Percentiles rank a stretch among this genome's conserved stretches.
These are phyloP conservation scores for Germaria angustata DNA, from an alignment of 2,888 invertebrate species.

Conservation along the genomic window DNA sequence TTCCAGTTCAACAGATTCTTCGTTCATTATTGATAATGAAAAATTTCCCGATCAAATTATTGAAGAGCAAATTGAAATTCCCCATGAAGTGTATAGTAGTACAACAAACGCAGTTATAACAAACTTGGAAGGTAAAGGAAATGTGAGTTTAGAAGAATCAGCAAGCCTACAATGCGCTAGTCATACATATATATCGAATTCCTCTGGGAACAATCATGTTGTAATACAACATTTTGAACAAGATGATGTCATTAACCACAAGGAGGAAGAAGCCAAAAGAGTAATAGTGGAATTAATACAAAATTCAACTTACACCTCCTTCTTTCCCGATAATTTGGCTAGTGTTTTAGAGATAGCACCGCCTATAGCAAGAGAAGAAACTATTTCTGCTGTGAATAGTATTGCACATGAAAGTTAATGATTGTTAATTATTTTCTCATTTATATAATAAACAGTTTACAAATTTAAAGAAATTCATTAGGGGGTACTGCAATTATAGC, in stretches of 20 bases:
- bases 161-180: not conserved
- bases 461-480: not conserved
- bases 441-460: not conserved
- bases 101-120: not conserved
- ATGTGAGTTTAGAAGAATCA: not conserved
- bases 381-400: slow-evolving; percentile 69
- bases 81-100: slow-evolving; percentile 28
- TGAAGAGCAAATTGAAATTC: slow-evolving; percentile 53
- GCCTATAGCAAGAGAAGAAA: slow-evolving; percentile 69
- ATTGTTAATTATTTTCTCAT: slow-evolving; percentile 4
- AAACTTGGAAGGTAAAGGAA: not conserved
- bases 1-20: not conserved
- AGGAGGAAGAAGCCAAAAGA: slow-evolving; percentile 69
- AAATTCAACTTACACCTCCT: slow-evolving; percentile 65
- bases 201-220: not conserved
- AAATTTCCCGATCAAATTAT: slow-evolving; percentile 47
- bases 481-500: no score
- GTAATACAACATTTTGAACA: not conserved
- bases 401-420: slow-evolving; percentile 63
- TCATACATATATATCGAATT: slow-evolving; percentile 3
- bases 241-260: slow-evolving; percentile 54
- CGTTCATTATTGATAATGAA: not conserved
- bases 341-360: slow-evolving; percentile 59
- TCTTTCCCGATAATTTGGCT: slow-evolving; percentile 63
- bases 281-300: slow-evolving; percentile 69